These are phyloP conservation scores for Neomorphus geoffroyi DNA, from an alignment of 2,797 vertebrate species.

Conservation along the genomic window DNA sequence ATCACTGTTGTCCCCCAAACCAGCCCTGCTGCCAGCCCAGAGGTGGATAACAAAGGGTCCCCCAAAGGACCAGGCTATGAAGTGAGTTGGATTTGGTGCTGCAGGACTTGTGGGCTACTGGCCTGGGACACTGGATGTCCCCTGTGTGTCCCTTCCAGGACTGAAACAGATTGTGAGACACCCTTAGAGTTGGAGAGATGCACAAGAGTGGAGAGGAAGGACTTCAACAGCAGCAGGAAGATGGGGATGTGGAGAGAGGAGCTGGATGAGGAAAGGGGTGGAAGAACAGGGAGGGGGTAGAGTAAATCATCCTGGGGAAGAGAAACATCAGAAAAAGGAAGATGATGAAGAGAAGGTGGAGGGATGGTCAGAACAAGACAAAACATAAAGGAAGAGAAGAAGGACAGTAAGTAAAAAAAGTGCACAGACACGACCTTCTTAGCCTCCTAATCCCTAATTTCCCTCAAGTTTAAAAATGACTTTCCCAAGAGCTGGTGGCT, in stretches of 20 bases:
- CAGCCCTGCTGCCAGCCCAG: background rate
- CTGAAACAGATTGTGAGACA: background rate
- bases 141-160: accelerated
- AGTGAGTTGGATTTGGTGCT: background rate
- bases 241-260: background rate
- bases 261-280: conserved; percentile 12
- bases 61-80: accelerated
- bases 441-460: background rate
- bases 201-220: background rate
- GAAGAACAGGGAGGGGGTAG: background rate
- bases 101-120: accelerated
- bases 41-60: accelerated
- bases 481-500: background rate
- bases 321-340: background rate
- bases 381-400: background rate
- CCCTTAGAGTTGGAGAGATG: background rate
- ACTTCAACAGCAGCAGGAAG: background rate
- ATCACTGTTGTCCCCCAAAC: background rate
- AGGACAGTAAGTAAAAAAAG: background rate
- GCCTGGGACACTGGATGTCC: background rate
- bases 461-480: background rate
- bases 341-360: background rate
- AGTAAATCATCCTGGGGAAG: background rate
- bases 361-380: background rate
- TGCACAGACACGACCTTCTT: background rate